Evolutionary conservation across 2,113 vertebrate genomes (phyloP).

Genomic region (Siniperca chuatsi): DNA sequence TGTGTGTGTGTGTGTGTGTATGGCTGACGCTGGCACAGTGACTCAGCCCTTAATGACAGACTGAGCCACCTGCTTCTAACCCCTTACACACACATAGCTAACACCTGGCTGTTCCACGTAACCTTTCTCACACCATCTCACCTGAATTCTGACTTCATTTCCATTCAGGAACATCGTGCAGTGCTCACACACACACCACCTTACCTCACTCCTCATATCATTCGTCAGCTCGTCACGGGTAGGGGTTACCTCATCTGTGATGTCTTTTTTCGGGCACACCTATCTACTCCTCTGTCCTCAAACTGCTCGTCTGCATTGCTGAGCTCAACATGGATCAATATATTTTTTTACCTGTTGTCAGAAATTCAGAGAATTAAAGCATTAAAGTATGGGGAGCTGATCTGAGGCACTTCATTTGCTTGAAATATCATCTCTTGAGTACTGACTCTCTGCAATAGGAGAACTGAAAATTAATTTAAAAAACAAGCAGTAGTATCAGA

Average conservation of each 20-base stretch:
- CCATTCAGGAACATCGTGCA: conserved; percentile 7
- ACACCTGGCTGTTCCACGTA: conserved; percentile 60
- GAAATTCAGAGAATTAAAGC: neutral
- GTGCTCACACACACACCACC: neutral
- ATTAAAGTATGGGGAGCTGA: neutral
- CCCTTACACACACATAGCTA: conserved; percentile 3
- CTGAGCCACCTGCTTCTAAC: conserved; percentile 71
- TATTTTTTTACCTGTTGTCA: neutral
- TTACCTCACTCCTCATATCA: conserved; percentile 45
- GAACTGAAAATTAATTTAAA: neutral
- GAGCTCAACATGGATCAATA: neutral
- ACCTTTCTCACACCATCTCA: conserved; percentile 42
- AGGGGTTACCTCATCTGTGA: conserved; percentile 57
- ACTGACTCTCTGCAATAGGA: neutral
- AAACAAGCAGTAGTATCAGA: neutral
- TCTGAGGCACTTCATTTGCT: neutral
- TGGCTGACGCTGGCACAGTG: conserved; percentile 50
- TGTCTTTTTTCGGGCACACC: conserved; percentile 41
- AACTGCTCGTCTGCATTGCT: neutral
- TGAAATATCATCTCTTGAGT: neutral
- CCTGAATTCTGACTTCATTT: conserved; percentile 28
- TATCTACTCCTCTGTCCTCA: neutral
- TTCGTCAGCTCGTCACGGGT: conserved; percentile 51
- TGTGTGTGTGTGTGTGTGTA: conserved; percentile 42
- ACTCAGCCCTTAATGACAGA: conserved; percentile 78